Percentiles rank a stretch among this genome's conserved stretches.
These are phyloP conservation scores for Atta cephalotes DNA, from an alignment of 1,140 invertebrate species.

Conservation along the genomic window DNA sequence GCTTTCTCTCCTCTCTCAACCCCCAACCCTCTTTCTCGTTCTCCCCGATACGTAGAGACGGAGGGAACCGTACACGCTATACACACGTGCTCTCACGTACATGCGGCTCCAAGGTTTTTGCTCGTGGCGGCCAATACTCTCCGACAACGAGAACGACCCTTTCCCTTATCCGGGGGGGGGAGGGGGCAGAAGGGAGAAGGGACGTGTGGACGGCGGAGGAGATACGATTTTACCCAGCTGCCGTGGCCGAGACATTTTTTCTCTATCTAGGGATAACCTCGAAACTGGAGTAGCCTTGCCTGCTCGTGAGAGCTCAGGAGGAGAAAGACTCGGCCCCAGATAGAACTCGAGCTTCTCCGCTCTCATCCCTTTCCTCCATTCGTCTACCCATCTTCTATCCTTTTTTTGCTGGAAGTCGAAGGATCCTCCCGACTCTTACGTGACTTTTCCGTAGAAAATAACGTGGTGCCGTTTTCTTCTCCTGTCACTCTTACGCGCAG, in stretches of 20 bases:
- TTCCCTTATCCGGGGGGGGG: slow-evolving; percentile 52
- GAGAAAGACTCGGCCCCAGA: slow-evolving; percentile 52
- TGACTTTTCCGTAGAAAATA: slow-evolving; percentile 58
- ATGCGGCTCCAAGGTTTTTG: slow-evolving; percentile 74
- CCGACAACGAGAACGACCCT: slow-evolving; percentile 71
- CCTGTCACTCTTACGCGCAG: slow-evolving; percentile 10
- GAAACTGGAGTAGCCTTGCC: slow-evolving; percentile 74
- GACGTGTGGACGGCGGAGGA: slow-evolving; percentile 46
- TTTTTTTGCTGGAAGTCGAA: slow-evolving; percentile 64
- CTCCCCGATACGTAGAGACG: slow-evolving; percentile 52
- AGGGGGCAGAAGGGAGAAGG: background rate
- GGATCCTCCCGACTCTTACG: slow-evolving; percentile 64
- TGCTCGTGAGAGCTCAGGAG: slow-evolving; percentile 61
- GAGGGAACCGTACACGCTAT: slow-evolving; percentile 46
- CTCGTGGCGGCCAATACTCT: slow-evolving; percentile 77
- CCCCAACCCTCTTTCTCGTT: slow-evolving; percentile 70
- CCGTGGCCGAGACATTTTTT: slow-evolving; percentile 79
- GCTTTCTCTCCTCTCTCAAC: slow-evolving; percentile 61
- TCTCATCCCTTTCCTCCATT: background rate
- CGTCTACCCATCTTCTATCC: slow-evolving; percentile 47
- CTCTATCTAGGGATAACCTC: slow-evolving; percentile 77
- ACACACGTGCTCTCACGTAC: slow-evolving; percentile 63
- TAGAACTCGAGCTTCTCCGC: slow-evolving; percentile 15
- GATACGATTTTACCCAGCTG: slow-evolving; percentile 79
- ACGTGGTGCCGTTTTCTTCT: slow-evolving; percentile 1